Evolutionary conservation across 2,113 vertebrate species (phyloP).

Genomic region (Periophthalmodon schlosseri): DNA sequence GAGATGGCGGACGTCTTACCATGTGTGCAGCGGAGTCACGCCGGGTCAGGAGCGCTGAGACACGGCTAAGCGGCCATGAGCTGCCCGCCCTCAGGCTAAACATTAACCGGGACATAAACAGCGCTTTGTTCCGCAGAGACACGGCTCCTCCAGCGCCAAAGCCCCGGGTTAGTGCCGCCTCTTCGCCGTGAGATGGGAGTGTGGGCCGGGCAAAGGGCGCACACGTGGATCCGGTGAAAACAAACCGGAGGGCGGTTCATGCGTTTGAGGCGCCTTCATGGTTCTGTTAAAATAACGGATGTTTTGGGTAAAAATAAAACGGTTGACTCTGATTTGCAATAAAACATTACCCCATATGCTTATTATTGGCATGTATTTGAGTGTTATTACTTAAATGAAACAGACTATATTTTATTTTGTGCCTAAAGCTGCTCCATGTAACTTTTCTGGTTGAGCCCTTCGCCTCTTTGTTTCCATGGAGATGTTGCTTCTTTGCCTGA

Average conservation of each 20-base stretch:
- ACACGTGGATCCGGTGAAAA: background rate
- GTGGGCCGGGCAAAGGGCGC: background rate
- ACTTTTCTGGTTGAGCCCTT: too few relatives aligned
- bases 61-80: constrained; percentile 29
- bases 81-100: constrained; percentile 57
- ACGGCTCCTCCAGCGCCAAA: background rate
- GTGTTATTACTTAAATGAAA: too few relatives aligned
- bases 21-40: constrained; percentile 53
- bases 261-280: background rate
- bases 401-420: too few relatives aligned
- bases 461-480: too few relatives aligned
- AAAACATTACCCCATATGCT: too few relatives aligned
- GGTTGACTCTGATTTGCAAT: too few relatives aligned
- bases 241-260: background rate
- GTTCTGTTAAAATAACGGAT: too few relatives aligned
- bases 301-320: too few relatives aligned
- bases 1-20: constrained; percentile 61
- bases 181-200: background rate
- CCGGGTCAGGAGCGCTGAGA: constrained; percentile 9
- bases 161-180: background rate
- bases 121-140: background rate
- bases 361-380: too few relatives aligned
- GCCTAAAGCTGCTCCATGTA: too few relatives aligned
- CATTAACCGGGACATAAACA: constrained; percentile 72
- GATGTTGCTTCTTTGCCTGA: too few relatives aligned